Evolutionary conservation across 2,888 invertebrate species (phyloP), one percentile per base, ranked within the genome.

Genomic region (Schizaphis graminum): DNA sequence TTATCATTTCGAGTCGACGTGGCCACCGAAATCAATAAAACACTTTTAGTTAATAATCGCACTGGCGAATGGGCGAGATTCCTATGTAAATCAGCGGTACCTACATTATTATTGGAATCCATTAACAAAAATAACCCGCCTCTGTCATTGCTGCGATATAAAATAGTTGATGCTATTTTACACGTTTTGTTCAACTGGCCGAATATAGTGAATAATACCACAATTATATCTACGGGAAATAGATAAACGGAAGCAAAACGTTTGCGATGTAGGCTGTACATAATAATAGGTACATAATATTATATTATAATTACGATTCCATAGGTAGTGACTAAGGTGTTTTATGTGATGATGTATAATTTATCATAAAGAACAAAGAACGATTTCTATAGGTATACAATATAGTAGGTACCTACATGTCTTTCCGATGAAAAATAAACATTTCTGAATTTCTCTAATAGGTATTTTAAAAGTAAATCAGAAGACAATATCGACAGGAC

Each of bases 21-120:
- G 16, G 44, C 47, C 86, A 28, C 86, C 47, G 26, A 89, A 89
- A 89, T 57, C 56, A 16, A 41, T 44, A 89, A 89, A 89, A 89
- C 56, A 89, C 35, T 86, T 86, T 86, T 28, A 13, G 24, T 56
- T 57, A 56, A 57, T 89, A 56, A 89, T 44, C 57, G 49, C 56
- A 24, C 57, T 13, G 11, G 11, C 13, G 57, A 41, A 89, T 41
- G 35, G 57, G 26, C 16, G 57, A 89, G 41, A 89, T 41, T 56
- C 28, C 41, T 89, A 57, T 89, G 86, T 86, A 86, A 86, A 86
- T 86, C 86, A 24, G 11, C 10, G 8, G 53, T 56, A 47, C 44
- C 44, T 47, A 57, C 35, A 44, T 57, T 44, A 89, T 44, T 49
- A 56, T 26, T 16, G 28, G 41, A 57, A 89, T 89, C 89, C 89